phyloP scores from a whole-genome alignment of 2,888 invertebrate species.

The Stenchaetothrips biformis region DNA sequence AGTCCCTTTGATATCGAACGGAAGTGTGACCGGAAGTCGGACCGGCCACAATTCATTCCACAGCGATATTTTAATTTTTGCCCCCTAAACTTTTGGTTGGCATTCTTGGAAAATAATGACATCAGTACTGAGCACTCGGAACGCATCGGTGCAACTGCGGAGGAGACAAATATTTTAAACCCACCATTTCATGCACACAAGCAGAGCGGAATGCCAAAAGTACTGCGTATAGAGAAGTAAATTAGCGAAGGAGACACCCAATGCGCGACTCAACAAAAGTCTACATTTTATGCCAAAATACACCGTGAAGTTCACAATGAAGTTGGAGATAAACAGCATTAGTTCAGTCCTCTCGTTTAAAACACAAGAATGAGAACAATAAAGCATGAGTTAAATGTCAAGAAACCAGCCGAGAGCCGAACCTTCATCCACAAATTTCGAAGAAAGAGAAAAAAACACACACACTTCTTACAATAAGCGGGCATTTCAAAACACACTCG shows the following conservation, averaged over 20 bases:
- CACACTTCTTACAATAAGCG: constrained; percentile 18
- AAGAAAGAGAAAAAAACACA: neutral
- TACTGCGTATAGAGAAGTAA: neutral
- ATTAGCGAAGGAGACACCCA: neutral
- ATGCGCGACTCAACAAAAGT: neutral
- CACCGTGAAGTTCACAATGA: neutral
- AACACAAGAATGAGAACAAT: neutral
- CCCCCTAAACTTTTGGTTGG: too few relatives aligned
- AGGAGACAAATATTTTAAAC: too few relatives aligned
- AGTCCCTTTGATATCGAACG: neutral
- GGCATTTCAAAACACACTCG: constrained; percentile 1
- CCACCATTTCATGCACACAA: neutral
- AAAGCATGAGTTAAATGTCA: neutral
- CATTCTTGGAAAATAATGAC: too few relatives aligned
- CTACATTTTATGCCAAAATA: neutral
- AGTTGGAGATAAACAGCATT: neutral
- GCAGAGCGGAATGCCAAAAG: neutral
- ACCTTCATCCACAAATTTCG: neutral
- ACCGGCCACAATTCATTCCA: too few relatives aligned
- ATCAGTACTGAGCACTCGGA: too few relatives aligned
- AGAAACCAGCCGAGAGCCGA: neutral
- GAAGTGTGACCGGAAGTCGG: neutral
- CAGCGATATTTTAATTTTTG: too few relatives aligned
- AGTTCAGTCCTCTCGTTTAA: neutral
- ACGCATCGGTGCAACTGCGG: too few relatives aligned